Evolutionary conservation across 2,113 vertebrate species (phyloP), one percentile per base, ranked within the genome.

Genomic region (Pithys albifrons): DNA sequence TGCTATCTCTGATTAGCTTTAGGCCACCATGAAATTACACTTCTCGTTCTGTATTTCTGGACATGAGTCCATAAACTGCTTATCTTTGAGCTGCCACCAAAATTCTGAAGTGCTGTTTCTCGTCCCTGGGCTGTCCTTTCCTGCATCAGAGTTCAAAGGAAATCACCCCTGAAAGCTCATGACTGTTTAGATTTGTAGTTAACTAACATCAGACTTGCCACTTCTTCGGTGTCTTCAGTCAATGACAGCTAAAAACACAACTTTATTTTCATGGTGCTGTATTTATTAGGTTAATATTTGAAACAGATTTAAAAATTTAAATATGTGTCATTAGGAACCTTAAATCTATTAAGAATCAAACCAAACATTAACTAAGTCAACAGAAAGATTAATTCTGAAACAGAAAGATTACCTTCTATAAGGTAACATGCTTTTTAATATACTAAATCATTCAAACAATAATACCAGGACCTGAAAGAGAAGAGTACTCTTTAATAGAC

Each of bases 1-100:
- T 28, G 55, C 14, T 33, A 12, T 19, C 58, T 58, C n/a, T 1
- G 2, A 55, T 14, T 5, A 57, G 19, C 28, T 72, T 16, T 57
- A 74, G 31, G 19, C n/a, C 6, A 1, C 12, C 19, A 14, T 6
- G 16, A 71, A 91, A 29, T 17, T 31, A 3, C 15, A 45, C 19
- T 35, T 19, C 23, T 52, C 31, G 35, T 29, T 31, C 35, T 35
- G 14, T 39, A 10, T 29, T 62, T 75, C 22, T 37, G 74, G 28
- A 33, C 2, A 1, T 1, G 4, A 7, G 4, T 11, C 22, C 48
- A 27, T 29, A 35, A 35, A 23, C 33, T 0, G 0, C 52, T 70
- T 28, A 33, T 29, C 35, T 84, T 29, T 29, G 46, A 5, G 6
- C 16, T 62, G 41, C 48, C 77, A 57, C 43, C 12, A 35, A 69